Evolutionary conservation across 2,113 vertebrate species (phyloP), one percentile per base, ranked within the genome.

Genomic region (Muntiacus muntjak): DNA sequence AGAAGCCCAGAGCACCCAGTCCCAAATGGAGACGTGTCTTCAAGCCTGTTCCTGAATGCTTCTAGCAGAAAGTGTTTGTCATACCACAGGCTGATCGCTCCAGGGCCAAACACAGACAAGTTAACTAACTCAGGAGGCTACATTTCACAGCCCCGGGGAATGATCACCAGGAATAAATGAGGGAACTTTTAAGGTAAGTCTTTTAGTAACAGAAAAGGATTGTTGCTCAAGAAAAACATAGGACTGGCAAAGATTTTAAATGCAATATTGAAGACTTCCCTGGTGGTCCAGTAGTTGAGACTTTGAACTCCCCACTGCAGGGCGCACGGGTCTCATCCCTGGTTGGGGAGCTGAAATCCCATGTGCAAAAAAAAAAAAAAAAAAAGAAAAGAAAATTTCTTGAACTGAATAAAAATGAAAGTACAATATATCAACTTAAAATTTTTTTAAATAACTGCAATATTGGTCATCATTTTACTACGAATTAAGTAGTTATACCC

Each of bases 301-400:
- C 40, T 26, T 26, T 76, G 71, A 26, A 43, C 40, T 43, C 12
- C 12, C 36, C 71, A 76, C 71, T 76, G 71, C 5, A 76, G 40
- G 21, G 23, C 0, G 0, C 40, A 43, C 1, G 6, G 71, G 40
- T 43, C 26, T 12, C 21, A 76, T 43, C 36, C 23, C 40, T 76
- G 71, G 36, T 7, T 76, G 71, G 21, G 23, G 40, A 76, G 12
- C 71, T 43, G 40, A 76, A 26, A 76, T 76, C 21, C 40, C 11
- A 26, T 3, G 1, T 43, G 71, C 21, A 23, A 76, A 76, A 76
- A 43, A 74, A 54, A n/a, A 54, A n/a, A 71, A 55, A 57, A 57
- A 4, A 1, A 50, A 50, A 50, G 13, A 10, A 26, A 43, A 71
- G 11, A 43, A 76, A 43, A 43, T 43, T 26, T 76, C 71, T 43